A percentile compares a stretch with the other conserved stretches of the same genome.
Evolutionary conservation across 2,113 vertebrate species (phyloP).

Genomic region (Phalacrocorax carbo): DNA sequence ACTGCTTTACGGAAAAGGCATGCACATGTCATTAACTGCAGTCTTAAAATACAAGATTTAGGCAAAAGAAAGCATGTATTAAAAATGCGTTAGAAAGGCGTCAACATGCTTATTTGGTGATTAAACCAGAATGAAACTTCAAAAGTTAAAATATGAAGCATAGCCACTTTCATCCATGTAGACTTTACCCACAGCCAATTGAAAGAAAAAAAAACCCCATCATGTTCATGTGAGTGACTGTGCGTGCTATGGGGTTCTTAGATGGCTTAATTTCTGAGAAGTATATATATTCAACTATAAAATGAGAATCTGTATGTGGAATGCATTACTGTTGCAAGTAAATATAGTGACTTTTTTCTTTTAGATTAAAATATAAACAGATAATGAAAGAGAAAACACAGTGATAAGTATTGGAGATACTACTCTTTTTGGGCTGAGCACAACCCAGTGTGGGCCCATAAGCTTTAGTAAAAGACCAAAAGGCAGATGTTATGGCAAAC

Average conservation of each 20-base stretch:
- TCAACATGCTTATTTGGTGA: not conserved
- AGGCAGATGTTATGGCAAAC: not conserved
- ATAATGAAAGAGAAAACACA: not conserved
- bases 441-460: not conserved
- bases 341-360: not conserved
- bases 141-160: not conserved
- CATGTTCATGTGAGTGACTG: not conserved
- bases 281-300: not conserved
- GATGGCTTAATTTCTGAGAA: not conserved
- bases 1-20: not conserved
- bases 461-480: not conserved
- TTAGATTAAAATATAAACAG: not conserved
- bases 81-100: not conserved
- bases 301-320: not conserved
- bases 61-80: not conserved
- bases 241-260: not conserved
- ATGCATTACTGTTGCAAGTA: not conserved
- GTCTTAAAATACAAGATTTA: not conserved
- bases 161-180: not conserved
- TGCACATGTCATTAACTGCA: not conserved
- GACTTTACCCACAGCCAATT: not conserved
- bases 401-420: not conserved
- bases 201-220: not conserved
- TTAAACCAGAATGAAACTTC: not conserved
- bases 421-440: not conserved